Evolutionary conservation across 2,797 vertebrate genomes (phyloP), one percentile per base, ranked within the genome.

Genomic region (Sebastes matsubarae): DNA sequence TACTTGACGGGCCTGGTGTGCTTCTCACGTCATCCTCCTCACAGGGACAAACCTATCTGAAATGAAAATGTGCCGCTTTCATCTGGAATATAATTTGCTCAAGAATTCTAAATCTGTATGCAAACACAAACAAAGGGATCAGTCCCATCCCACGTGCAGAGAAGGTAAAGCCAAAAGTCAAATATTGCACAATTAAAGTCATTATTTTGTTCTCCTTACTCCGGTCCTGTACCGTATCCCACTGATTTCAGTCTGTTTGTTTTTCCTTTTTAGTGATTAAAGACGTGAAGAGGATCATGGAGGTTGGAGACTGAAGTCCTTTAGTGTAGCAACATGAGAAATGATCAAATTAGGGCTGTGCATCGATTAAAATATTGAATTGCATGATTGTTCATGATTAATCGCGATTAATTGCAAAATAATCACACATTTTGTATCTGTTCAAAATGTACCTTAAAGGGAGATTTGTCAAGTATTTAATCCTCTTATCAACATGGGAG

Each of bases 51-150:
- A 81, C 59, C 64, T 75, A 81, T 82, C 70, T 38, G 30, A 32
- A 76, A 63, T 22, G 30, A 67, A 83, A 79, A 72, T 69, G 61
- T 63, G 61, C 68, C 27, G 58, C 59, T 67, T 63, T 58, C 52
- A 67, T 70, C 75, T 60, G 7, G 3, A 46, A 52, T 64, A 24
- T 4, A 59, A 80, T 80, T 75, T 63, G 46, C 68, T 72, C 54
- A 36, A 52, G 20, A 84, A 80, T 57, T 69, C 10, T 32, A 18
- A 66, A 79, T 74, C 50, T 66, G 29, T 14, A 61, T 13, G 50
- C 68, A 71, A 84, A 84, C 22, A 87, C 27, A 82, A 79, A 79
- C 61, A 81, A 81, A 83, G 10, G 75, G 75, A 72, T 81, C 69
- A 60, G 69, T 61, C 63, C 5, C 57, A 66, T 76, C 55, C 29